Percentiles rank a stretch among this genome's conserved stretches.
These are phyloP conservation scores for Aleadryas rufinucha DNA, from an alignment of 2,113 vertebrate species.

Conservation along the genomic window DNA sequence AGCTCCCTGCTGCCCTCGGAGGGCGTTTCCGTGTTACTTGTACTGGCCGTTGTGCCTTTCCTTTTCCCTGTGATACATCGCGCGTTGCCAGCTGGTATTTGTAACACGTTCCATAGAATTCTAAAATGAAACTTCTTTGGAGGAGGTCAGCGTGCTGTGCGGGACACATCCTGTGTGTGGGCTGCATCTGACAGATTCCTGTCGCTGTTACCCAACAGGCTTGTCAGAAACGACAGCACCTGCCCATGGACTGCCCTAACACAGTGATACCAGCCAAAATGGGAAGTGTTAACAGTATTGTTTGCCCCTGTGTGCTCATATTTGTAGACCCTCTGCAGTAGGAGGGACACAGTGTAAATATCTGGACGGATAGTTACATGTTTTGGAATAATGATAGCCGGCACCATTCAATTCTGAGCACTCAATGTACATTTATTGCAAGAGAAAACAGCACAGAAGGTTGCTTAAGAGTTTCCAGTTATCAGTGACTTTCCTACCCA, in stretches of 20 bases:
- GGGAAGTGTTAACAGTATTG: background rate
- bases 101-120: background rate
- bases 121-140: background rate
- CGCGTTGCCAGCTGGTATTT: background rate
- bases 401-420: background rate
- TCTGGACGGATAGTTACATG: background rate
- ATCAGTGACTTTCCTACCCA: background rate
- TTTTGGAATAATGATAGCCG: background rate
- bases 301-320: background rate
- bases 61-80: background rate
- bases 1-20: background rate
- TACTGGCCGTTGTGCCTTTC: background rate
- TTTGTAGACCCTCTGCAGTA: background rate
- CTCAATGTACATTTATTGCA: background rate
- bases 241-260: background rate
- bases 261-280: background rate
- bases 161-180: background rate
- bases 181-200: conserved; percentile 50
- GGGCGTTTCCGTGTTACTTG: background rate
- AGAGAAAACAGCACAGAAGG: background rate
- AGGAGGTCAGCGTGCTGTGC: background rate
- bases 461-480: background rate
- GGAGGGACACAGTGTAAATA: background rate
- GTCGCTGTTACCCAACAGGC: background rate
- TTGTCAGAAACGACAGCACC: conserved; percentile 51